These are phyloP conservation scores for Wasmannia auropunctata DNA, from an alignment of 1,140 invertebrate genomes.

Conservation along the genomic window DNA sequence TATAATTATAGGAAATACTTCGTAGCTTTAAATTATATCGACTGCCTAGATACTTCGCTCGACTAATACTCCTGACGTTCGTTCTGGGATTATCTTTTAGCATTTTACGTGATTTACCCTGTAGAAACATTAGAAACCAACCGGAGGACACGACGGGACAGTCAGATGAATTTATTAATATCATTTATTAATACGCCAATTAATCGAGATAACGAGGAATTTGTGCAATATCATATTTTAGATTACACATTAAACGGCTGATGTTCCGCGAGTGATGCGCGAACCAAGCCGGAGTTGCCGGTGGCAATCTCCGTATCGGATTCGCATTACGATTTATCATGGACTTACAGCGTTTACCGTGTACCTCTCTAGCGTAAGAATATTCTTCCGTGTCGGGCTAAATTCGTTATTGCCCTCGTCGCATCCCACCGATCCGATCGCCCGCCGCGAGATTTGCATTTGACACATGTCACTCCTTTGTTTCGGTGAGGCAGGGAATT, in stretches of 20 bases:
- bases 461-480: constrained; percentile 59
- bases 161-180: neutral
- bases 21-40: constrained; percentile 77
- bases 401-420: constrained; percentile 27
- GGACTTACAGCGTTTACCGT: neutral
- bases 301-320: neutral
- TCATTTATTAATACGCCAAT: constrained; percentile 10
- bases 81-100: constrained; percentile 79
- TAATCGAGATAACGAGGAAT: constrained; percentile 16
- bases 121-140: constrained; percentile 78
- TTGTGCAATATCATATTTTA: neutral
- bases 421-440: constrained; percentile 58
- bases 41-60: constrained; percentile 80
- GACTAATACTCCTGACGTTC: constrained; percentile 76
- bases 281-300: neutral
- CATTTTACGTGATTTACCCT: constrained; percentile 82
- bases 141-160: constrained; percentile 68
- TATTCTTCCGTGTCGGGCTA: neutral
- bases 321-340: neutral
- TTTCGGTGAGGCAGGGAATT: constrained; percentile 74
- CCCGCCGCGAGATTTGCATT: constrained; percentile 64
- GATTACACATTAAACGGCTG: constrained; percentile 2
- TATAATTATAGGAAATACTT: constrained; percentile 82
- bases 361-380: neutral
- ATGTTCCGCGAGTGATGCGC: neutral